Evolutionary conservation across 2,888 invertebrate genomes (phyloP).

Genomic region (Melipona beecheii): DNA sequence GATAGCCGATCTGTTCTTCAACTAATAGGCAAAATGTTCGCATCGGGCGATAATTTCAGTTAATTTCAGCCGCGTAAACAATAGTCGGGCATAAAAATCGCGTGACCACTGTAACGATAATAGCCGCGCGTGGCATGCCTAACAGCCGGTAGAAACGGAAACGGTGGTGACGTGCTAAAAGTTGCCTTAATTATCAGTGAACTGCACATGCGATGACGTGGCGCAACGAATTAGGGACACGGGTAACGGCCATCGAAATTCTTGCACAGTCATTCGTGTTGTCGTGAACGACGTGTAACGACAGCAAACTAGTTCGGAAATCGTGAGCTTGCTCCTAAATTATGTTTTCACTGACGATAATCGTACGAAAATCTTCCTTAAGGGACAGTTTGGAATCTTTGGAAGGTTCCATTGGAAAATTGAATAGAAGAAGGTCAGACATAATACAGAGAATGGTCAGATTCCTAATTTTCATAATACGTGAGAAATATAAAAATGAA

Average conservation of each 20-base stretch:
- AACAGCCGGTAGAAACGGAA: conserved; percentile 18
- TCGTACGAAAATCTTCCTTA: not conserved
- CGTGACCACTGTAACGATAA: conserved; percentile 11
- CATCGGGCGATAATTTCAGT: not conserved
- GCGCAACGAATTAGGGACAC: conserved; percentile 20
- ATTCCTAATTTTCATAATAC: not conserved
- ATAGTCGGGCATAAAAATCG: conserved; percentile 8
- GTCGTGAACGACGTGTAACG: not conserved
- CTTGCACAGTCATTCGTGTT: conserved; percentile 6
- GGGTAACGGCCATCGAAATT: conserved; percentile 3
- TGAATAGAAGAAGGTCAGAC: too few species aligned
- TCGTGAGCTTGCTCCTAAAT: not conserved
- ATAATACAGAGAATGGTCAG: too few species aligned
- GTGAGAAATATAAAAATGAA: not conserved
- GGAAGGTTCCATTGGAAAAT: too few species aligned
- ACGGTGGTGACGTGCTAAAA: conserved; percentile 10
- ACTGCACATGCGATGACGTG: conserved; percentile 25
- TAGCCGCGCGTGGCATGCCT: conserved; percentile 2
- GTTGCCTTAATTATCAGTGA: conserved; percentile 24
- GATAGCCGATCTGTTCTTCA: not conserved
- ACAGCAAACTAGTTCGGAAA: not conserved
- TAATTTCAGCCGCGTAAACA: conserved; percentile 4
- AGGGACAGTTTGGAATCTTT: too few species aligned
- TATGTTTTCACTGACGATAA: not conserved
- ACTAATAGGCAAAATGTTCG: not conserved